Base-by-base conservation (phyloP, 2,113 vertebrate genomes). In the Nibea coibor region DNA sequence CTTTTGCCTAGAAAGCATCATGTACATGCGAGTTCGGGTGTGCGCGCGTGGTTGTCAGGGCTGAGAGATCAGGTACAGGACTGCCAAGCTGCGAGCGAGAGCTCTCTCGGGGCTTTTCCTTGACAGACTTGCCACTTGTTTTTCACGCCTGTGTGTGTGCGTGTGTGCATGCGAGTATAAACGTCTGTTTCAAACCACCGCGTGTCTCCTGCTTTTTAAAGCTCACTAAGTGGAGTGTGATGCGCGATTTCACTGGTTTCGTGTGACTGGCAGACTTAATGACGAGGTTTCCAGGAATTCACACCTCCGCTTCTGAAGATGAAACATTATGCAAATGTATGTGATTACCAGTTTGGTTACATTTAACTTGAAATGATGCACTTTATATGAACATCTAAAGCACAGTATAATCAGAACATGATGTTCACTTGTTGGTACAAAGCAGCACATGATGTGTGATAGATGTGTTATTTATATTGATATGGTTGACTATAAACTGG, bases 61-160 rank as follows among this genome's bases (percentile, higher is more conserved):
- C 74, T 82, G 68, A 80, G 70, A 80, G 89, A 91, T 87, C 79
- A 90, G 75, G 75, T 68, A 83, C 20, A 64, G 28, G 70, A 81
- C 79, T 57, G 73, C 59, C 62, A 87, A 70, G 54, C 63, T 83
- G 76, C 39, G 9, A 82, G 80, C 2, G 6, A 81, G 51, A 88
- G 61, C 75, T 83, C 86, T 89, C 90, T 47, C 8, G 84, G 57
- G 85, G 64, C 19, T 12, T 59, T 79, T 83, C 68, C 75, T 87
- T 68, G 72, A 88, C 84, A 88, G 84, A 82, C 67, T 87, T 76
- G 79, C 78, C 26, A 59, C 85, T 88, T 87, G 78, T 86, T 86
- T 88, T 75, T 69, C 86, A 57, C 53, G 24, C 26, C 26, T 57
- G 35, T 74, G n/a, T 39, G 48, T 51, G 15, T 57, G 59, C n/a